phyloP scores from a whole-genome alignment of 2,888 invertebrate species.

The Leptinotarsa haldemani region DNA sequence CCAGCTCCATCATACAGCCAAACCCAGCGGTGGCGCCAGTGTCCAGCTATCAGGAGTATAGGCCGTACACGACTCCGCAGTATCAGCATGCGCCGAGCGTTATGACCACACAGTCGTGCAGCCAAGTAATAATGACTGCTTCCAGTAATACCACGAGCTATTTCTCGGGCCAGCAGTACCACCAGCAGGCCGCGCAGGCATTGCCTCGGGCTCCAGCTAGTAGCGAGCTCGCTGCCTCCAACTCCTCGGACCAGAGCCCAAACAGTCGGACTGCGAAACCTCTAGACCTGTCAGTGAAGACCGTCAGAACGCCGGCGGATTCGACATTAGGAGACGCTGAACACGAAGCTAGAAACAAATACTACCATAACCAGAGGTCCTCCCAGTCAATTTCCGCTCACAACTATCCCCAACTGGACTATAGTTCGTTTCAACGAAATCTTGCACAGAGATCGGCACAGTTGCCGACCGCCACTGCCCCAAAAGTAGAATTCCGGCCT shows the following conservation, averaged over 20 bases:
- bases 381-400: constrained; percentile 60
- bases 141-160: constrained; percentile 50
- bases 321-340: constrained; percentile 81
- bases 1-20: constrained; percentile 42
- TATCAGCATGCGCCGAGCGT: constrained; percentile 54
- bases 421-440: constrained; percentile 56
- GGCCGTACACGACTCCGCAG: constrained; percentile 26
- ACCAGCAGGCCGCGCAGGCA: constrained; percentile 57
- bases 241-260: constrained; percentile 32
- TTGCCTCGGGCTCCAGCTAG: constrained; percentile 38
- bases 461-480: constrained; percentile 68
- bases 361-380: constrained; percentile 48
- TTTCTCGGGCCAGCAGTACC: constrained; percentile 62
- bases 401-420: constrained; percentile 57
- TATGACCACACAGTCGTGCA: constrained; percentile 49
- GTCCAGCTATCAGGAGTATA: constrained; percentile 28
- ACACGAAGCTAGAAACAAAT: constrained; percentile 62
- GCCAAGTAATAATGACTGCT: constrained; percentile 59
- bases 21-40: constrained; percentile 27
- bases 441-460: constrained; percentile 53
- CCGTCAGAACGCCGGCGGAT: constrained; percentile 88
- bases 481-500: constrained; percentile 83
- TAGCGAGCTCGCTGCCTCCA: constrained; percentile 31
- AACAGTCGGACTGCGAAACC: constrained; percentile 69
- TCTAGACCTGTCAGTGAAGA: constrained; percentile 88